Conservation (phyloP, 1,140 invertebrate genomes). For the Hylaeus volcanicus region DNA sequence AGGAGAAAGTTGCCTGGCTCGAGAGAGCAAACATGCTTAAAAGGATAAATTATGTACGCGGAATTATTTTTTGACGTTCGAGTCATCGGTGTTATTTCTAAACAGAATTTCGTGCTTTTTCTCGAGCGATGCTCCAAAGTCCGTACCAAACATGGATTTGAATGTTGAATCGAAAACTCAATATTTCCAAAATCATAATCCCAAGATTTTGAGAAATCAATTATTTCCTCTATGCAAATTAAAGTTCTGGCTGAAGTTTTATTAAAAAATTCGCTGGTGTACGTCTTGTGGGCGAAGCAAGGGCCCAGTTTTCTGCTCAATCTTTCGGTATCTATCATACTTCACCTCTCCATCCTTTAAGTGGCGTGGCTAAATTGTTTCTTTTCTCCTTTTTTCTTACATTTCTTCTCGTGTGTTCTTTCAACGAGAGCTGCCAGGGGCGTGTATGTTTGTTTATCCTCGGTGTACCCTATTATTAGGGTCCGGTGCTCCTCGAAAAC, state of each 20-base stretch:
- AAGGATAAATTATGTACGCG: too few species aligned
- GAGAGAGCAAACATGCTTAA: too few species aligned
- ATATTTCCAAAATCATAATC: too few species aligned
- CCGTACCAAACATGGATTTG: too few species aligned
- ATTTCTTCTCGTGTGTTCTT: conserved; percentile 70
- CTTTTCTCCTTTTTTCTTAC: conserved; percentile 39
- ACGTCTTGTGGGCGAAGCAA: background rate
- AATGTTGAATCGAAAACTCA: too few species aligned
- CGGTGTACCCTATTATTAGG: conserved; percentile 79
- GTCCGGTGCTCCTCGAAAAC: conserved; percentile 65
- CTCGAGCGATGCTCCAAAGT: too few species aligned
- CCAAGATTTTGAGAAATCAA: too few species aligned
- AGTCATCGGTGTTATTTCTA: background rate
- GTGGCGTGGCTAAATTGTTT: conserved; percentile 51
- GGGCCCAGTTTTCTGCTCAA: conserved; percentile 9
- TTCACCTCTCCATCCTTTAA: conserved; percentile 33
- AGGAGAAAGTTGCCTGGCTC: too few species aligned
- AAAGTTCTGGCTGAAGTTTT: too few species aligned
- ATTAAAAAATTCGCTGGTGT: background rate
- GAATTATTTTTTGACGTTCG: too few species aligned
- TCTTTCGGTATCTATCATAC: conserved; percentile 35
- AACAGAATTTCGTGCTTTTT: too few species aligned
- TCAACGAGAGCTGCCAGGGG: conserved; percentile 78
- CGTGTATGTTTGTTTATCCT: conserved; percentile 80
- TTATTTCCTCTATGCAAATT: too few species aligned